Evolutionary conservation across 2,888 invertebrate genomes (phyloP), one percentile per base, ranked within the genome.

Genomic region (Aphidius colemani): DNA sequence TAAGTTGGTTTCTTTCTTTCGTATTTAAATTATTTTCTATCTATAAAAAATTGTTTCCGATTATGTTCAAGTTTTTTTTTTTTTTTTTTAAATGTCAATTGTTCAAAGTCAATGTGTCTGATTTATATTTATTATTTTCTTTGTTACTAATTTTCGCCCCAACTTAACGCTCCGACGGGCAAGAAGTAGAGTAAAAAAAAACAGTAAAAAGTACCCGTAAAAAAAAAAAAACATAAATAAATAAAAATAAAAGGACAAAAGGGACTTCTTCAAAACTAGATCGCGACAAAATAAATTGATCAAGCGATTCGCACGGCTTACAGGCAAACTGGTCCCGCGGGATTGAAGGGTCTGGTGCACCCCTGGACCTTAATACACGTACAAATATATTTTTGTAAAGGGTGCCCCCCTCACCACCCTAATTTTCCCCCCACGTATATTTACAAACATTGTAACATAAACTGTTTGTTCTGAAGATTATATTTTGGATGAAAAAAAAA

Each of bases 391-490:
- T 59, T n/a, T 13, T 44, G 3, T 48, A 13, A 41, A 41, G 57
- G 57, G 63, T 57, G 11, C 9, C 46, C 57, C 50, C 63, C 11
- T 69, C 71, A 74, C 65, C 78, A 79, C 13, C 13, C 13, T 79
- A 77, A 74, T 76, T 59, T 18, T 18, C 13, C 3, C 30, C 30
- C 30, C 30, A 30, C 30, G 30, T 30, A 5, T 30, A 30, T 30
- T 30, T 30, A 30, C 5, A 30, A 30, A 30, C 30, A 30, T 30
- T 30, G 30, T 30, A 57, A 74, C 75, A 71, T 79, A 79, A 79
- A 80, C 79, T 80, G 77, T 79, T 78, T 79, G 78, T 73, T 70
- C 72, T 72, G 63, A 68, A 75, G 77, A 79, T 80, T 78, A 62
- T 43, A 45, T 40, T 18, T 43, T 7, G 7, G 13, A 50, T 39